Evolutionary conservation across 2,888 invertebrate genomes (phyloP), one percentile per base, ranked within the genome.

Genomic region (Trissolcus japonicus): DNA sequence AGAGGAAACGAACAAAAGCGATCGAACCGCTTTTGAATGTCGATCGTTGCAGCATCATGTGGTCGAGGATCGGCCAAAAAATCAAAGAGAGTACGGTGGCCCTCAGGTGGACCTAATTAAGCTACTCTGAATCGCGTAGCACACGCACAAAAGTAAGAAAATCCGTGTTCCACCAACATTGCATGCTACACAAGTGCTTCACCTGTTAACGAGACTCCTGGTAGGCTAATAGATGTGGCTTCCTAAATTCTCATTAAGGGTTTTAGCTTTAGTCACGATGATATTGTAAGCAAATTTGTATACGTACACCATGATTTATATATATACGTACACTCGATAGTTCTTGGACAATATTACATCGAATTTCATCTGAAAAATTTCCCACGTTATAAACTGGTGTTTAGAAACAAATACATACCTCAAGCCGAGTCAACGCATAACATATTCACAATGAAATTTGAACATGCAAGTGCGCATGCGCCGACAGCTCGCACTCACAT

Each of bases 81-180:
- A 55, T 76, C 76, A n/a, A 69, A 65, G 65, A 75, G 57, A 35
- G 35, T 50, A 69, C 57, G 53, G 6, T 54, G 21, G 53, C 40
- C 57, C 56, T 54, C 51, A 48, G 56, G n/a, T 63, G 59, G 51
- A 57, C 67, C 69, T 75, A 75, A 75, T 75, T 75, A 75, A 75
- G 69, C 75, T 69, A 65, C 69, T 59, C 74, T 53, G 51, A 67
- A 62, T 59, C 67, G 62, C 40, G 61, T 14, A 54, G 40, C 57
- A 29, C 61, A 60, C 61, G 55, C 40, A 68, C 67, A 62, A 75
- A 68, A 63, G 63, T 65, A 29, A 63, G 68, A 61, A 73, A 66
- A 66, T 60, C 60, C 55, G 63, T 61, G 63, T 56, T 54, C 50
- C 14, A 16, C 16, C 21, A 59, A 6, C 46, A 60, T 14, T 55